Evolutionary conservation across 2,797 vertebrate genomes (phyloP), one percentile per base, ranked within the genome.

Genomic region (Crocidura indochinensis): DNA sequence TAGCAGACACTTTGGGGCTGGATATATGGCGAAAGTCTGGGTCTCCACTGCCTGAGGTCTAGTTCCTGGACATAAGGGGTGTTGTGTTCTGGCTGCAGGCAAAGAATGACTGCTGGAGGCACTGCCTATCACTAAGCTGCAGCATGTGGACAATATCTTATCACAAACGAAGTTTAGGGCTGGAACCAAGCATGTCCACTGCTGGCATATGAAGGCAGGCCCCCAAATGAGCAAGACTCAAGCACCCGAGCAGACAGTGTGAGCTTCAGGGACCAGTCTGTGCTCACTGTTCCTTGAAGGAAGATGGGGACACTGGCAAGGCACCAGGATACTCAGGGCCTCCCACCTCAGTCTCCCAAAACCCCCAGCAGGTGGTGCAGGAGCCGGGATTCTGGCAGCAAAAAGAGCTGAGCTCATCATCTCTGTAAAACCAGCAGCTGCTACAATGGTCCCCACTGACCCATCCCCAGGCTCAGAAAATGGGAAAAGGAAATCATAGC

Each of bases 291-390:
- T 71, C 65, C 53, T 44, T 53, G 56, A 29, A 87, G 72, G 47
- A 31, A 15, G 8, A 2, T 12, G 12, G n/a, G 6, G 19, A 8
- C 20, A 27, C 71, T 76, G 64, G 67, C 56, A 10, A 4, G 27
- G 29, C 84, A 29, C 46, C 49, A 62, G 44, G 47, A 29, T 75
- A n/a, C 69, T 11, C 0, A 2, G 38, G 47, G 67, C 62, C 79
- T 15, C 53, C 38, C 49, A 8, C 51, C 38, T 38, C 31, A 26
- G 44, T 31, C 76, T 95, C 87, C 93, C 20, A 82, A 82, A 85
- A 46, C 71, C 89, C 87, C 73, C 46, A 74, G 91, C 94, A 94
- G 95, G 92, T 91, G 94, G 64, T 69, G 6, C 14, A 20, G 46
- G 46, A 38, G 29, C 26, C 71, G 14, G 29, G 65, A 78, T 88